Evolutionary conservation across 1,140 invertebrate species (phyloP).

Genomic region (Temnothorax longispinosus): DNA sequence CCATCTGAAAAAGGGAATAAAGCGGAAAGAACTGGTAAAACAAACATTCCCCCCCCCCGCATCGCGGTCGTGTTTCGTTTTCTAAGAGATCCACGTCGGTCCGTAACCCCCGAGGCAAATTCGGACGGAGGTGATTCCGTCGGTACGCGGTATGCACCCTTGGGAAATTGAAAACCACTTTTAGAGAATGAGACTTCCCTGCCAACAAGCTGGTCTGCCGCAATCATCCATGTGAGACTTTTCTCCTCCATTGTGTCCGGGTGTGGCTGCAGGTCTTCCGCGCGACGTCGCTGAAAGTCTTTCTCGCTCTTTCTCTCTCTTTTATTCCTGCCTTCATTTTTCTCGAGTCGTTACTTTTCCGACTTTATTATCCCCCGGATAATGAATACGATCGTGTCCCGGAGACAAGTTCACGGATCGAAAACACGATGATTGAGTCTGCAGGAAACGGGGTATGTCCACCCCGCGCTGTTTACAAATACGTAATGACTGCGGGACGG

Average conservation of each 20-base stretch:
- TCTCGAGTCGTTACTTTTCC: not conserved
- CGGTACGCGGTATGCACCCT: constrained; percentile 80
- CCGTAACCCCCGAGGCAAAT: constrained; percentile 61
- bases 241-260: constrained; percentile 80
- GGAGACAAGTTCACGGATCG: constrained; percentile 43
- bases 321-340: constrained; percentile 54
- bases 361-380: constrained; percentile 44
- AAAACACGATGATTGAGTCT: constrained; percentile 36
- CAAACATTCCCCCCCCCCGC: constrained; percentile 28
- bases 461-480: constrained; percentile 47
- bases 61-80: constrained; percentile 10
- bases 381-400: constrained; percentile 48
- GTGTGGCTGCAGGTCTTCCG: constrained; percentile 81
- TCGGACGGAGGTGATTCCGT: constrained; percentile 48
- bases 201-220: constrained; percentile 86
- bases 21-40: constrained; percentile 41
- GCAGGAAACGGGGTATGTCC: constrained; percentile 34
- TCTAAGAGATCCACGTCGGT: constrained; percentile 53
- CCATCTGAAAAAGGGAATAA: constrained; percentile 32
- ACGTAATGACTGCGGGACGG: constrained; percentile 9
- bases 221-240: constrained; percentile 84
- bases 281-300: constrained; percentile 83
- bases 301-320: constrained; percentile 74
- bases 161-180: constrained; percentile 85
- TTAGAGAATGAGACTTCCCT: constrained; percentile 86